These are phyloP conservation scores for Acanthosepion lycidas DNA, from an alignment of 2,888 invertebrate species.

Conservation along the genomic window DNA sequence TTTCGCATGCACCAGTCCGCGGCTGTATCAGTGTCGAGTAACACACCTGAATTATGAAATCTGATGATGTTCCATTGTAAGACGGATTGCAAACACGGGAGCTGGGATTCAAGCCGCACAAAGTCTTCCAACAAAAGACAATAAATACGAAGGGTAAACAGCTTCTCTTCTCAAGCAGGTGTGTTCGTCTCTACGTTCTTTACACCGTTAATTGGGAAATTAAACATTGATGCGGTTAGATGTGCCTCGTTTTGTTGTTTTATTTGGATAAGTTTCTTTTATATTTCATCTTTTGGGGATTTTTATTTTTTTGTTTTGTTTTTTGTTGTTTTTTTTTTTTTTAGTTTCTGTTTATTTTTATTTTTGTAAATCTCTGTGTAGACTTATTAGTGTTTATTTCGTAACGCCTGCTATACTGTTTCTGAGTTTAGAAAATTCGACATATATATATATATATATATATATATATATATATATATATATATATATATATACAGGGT, in stretches of 20 bases:
- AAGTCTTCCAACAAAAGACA: too few species aligned
- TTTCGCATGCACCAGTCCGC: too few species aligned
- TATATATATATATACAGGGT: too few species aligned
- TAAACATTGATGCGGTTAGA: not conserved
- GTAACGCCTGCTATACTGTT: not conserved
- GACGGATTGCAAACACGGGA: too few species aligned
- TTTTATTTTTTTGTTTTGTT: not conserved
- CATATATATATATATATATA: not conserved
- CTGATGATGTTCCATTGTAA: too few species aligned
- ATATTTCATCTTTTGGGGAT: not conserved
- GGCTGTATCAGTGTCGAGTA: too few species aligned
- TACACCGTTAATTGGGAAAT: too few species aligned
- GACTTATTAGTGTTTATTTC: not conserved
- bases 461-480: not conserved
- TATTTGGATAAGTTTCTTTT: not conserved
- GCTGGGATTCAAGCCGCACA: too few species aligned
- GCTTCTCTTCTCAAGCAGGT: too few species aligned
- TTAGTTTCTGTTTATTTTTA: not conserved
- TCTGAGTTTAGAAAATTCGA: not conserved
- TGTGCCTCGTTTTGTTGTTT: not conserved
- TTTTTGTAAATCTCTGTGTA: not conserved
- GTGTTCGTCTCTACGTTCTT: too few species aligned
- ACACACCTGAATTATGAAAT: too few species aligned
- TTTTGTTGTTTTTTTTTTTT: not conserved
- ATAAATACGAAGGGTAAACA: too few species aligned